Evolutionary conservation across 2,888 invertebrate species (phyloP).

Genomic region (Polymixis lichenea): DNA sequence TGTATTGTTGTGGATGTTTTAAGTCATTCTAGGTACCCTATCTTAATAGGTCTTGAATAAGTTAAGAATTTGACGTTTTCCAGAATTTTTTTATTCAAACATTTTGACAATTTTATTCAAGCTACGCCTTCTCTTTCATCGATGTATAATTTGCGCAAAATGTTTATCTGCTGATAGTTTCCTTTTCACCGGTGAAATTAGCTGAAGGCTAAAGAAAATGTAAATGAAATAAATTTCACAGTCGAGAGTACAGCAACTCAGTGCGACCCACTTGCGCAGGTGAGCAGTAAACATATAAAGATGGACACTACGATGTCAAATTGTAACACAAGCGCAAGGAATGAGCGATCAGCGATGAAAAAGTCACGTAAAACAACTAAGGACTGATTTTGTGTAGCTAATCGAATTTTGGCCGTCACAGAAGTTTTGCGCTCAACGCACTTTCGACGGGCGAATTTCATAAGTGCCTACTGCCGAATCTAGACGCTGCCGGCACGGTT

Average conservation of each 20-base stretch:
- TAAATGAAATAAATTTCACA: constrained; percentile 58
- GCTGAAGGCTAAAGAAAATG: constrained; percentile 7
- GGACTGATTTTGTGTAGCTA: neutral
- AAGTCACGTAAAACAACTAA: neutral
- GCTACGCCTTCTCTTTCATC: too few relatives aligned
- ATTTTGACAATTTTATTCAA: neutral
- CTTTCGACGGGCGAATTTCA: too few relatives aligned
- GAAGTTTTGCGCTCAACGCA: neutral
- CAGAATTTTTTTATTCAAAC: neutral
- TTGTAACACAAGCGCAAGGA: constrained; percentile 42
- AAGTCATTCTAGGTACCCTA: neutral
- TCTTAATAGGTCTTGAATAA: neutral
- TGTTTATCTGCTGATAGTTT: neutral
- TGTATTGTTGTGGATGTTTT: too few relatives aligned
- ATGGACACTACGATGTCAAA: constrained; percentile 68
- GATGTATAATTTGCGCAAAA: neutral
- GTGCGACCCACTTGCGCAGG: constrained; percentile 75
- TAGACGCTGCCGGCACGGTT: neutral
- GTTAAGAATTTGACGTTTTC: neutral
- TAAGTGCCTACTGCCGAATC: too few relatives aligned
- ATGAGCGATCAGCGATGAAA: constrained; percentile 23
- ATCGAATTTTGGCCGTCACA: neutral
- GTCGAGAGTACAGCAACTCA: constrained; percentile 36
- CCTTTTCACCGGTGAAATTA: neutral
- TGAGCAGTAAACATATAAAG: constrained; percentile 67